phyloP scores from a whole-genome alignment of 2,888 invertebrate genomes.

The Brachyptera risi region DNA sequence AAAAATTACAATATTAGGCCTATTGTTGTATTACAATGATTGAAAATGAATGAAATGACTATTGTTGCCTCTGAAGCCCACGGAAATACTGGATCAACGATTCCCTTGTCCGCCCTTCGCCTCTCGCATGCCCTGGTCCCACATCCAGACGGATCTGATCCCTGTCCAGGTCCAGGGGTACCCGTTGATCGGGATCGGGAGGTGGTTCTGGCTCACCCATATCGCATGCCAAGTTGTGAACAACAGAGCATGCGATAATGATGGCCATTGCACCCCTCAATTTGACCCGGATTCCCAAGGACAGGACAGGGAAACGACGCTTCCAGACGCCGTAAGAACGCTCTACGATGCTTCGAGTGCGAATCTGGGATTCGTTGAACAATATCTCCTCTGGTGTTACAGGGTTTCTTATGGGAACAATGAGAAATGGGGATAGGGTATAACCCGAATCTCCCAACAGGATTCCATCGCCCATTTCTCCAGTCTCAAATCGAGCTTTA shows the following conservation, averaged over 20 bases:
- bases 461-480: constrained; percentile 30
- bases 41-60: too few relatives aligned
- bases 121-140: too few relatives aligned
- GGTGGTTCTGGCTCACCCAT: constrained; percentile 19
- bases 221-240: constrained; percentile 27
- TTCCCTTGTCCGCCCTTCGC: too few relatives aligned
- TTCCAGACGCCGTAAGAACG: constrained; percentile 34
- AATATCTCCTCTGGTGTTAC: constrained; percentile 28
- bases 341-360: constrained; percentile 35
- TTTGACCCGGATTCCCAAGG: constrained; percentile 12
- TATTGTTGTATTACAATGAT: too few relatives aligned
- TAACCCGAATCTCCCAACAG: constrained; percentile 37
- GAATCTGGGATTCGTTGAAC: constrained; percentile 36
- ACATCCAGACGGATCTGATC: too few relatives aligned
- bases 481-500: constrained; percentile 31
- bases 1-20: too few relatives aligned
- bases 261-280: constrained; percentile 11
- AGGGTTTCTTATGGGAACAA: constrained; percentile 36
- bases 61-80: too few relatives aligned
- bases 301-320: constrained; percentile 26
- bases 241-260: constrained; percentile 25
- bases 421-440: constrained; percentile 28
- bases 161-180: too few relatives aligned
- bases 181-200: constrained; percentile 11
- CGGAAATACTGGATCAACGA: too few relatives aligned